Evolutionary conservation across 2,888 invertebrate species (phyloP), one percentile per base, ranked within the genome.

Genomic region (Rhopalosiphum nymphaeae): DNA sequence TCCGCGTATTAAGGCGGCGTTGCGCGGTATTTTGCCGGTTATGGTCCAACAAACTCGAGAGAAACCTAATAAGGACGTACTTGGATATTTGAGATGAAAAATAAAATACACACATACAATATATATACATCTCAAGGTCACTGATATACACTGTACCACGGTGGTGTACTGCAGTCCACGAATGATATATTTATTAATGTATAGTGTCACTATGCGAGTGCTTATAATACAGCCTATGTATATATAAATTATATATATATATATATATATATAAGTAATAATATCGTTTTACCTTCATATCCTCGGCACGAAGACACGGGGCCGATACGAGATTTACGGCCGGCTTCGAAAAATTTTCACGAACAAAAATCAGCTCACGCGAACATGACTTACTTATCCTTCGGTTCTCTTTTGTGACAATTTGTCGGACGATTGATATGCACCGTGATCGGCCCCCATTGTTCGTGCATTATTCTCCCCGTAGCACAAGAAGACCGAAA

Each of bases 341-440:
- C 16, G 84, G 36, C 89, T 61, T 26, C 46, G 92, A 61, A 86
- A 36, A 53, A 42, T 78, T 89, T 92, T 92, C 92, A 78, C 93
- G 84, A 84, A 89, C 93, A 49, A 93, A 93, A 93, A 89, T 44
- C 89, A 46, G 57, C 87, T 53, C 42, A 26, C 85, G 26, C 89
- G 93, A 67, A 93, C 93, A 93, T 93, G 93, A 93, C 93, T 93
- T 90, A 93, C 93, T 89, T 93, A 93, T 93, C 93, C 93, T 93
- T 93, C 93, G 93, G 46, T 85, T 85, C 26, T 93, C 93, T 90
- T 93, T 93, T 93, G 90, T 93, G 93, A 93, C 93, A 93, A 93
- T 93, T 93, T 93, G 89, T 85, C 89, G 93, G 93, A 84, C 93
- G 78, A 67, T 88, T 88, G 92, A 92, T 88, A 84, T 84, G 53